Evolutionary conservation across 2,888 invertebrate species (phyloP).

Genomic region (Biston stratarius): DNA sequence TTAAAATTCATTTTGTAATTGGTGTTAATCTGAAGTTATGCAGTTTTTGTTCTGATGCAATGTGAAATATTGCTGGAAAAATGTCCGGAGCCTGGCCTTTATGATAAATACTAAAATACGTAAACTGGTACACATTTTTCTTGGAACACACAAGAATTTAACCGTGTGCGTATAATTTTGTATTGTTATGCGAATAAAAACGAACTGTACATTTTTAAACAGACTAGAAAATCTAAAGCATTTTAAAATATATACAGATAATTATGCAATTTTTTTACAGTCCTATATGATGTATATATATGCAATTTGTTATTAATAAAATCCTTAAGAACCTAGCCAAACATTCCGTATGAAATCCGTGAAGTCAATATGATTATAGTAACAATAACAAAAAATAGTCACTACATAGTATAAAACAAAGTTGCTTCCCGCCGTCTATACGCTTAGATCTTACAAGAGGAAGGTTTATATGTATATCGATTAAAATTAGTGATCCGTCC

Average conservation of each 20-base stretch:
- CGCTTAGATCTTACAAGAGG: too few species aligned
- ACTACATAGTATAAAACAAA: too few species aligned
- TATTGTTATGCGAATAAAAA: constrained; percentile 13
- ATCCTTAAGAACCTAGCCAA: too few species aligned
- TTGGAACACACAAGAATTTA: constrained; percentile 5
- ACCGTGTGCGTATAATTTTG: not conserved
- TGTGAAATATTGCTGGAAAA: constrained; percentile 19
- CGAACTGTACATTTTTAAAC: not conserved
- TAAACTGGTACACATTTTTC: constrained; percentile 11
- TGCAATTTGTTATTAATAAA: too few species aligned
- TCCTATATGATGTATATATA: too few species aligned
- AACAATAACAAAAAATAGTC: not conserved
- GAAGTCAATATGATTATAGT: too few species aligned
- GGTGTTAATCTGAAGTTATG: constrained; percentile 50
- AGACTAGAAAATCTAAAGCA: not conserved
- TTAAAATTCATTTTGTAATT: constrained; percentile 50
- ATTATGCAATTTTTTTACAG: not conserved
- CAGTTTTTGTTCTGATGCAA: constrained; percentile 46
- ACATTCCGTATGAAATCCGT: not conserved
- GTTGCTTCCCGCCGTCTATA: too few species aligned
- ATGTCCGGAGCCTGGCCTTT: constrained; percentile 7
- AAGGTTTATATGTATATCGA: too few species aligned
- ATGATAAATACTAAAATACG: constrained; percentile 8
- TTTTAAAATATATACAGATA: not conserved
- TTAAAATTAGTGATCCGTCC: too few species aligned